Percentiles rank a stretch among this genome's conserved stretches.
Evolutionary conservation across 2,888 invertebrate species (phyloP).

Genomic region (Hirtodrosophila alboralis): DNA sequence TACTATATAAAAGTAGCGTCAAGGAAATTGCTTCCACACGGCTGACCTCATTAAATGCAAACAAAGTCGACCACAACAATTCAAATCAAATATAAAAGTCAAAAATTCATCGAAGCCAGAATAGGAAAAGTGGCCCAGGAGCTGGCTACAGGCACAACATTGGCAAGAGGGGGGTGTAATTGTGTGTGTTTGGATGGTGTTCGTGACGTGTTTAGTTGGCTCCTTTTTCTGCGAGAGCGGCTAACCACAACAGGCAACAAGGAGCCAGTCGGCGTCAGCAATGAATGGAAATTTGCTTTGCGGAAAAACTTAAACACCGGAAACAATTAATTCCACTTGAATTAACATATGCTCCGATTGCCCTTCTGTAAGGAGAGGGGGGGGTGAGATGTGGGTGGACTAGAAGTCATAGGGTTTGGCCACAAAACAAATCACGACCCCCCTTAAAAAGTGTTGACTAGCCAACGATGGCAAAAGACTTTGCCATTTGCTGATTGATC

Average conservation of each 20-base stretch:
- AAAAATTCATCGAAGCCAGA: conserved; percentile 73
- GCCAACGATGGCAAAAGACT: conserved; percentile 27
- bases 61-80: conserved; percentile 72
- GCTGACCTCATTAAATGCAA: conserved; percentile 73
- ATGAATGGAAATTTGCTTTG: conserved; percentile 77
- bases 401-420: conserved; percentile 4
- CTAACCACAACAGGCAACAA: conserved; percentile 67
- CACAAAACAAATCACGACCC: conserved; percentile 56
- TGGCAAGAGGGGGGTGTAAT: neutral
- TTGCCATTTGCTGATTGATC: conserved; percentile 60
- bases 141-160: conserved; percentile 10
- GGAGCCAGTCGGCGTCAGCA: conserved; percentile 51
- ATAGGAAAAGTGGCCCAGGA: conserved; percentile 13
- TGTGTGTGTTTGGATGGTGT: conserved; percentile 16
- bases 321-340: conserved; percentile 84
- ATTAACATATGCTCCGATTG: conserved; percentile 82
- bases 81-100: conserved; percentile 78
- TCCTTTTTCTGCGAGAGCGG: conserved; percentile 29
- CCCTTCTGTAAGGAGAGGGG: conserved; percentile 14
- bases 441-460: conserved; percentile 65
- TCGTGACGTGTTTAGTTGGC: conserved; percentile 45
- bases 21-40: conserved; percentile 66
- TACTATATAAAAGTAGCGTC: conserved; percentile 41
- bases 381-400: neutral
- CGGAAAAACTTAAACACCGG: conserved; percentile 83